These are phyloP conservation scores for human DNA, from an alignment of 2,113 vertebrate species.

Conservation along the genomic window GRCh38 chr12:44408501-44409000, in stretches of 20 bases:
- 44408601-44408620: not conserved
- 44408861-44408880: not conserved
- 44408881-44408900: not conserved
- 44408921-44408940: not conserved
- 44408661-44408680: not conserved
- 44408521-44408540: not conserved
- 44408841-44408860: not conserved
- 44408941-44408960: not conserved
- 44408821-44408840: not conserved
- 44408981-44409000: not conserved
- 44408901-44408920: not conserved
- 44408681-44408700: rapidly evolving
- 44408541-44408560: not conserved
- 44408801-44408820: not conserved
- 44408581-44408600: not conserved
- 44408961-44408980: not conserved
- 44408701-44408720: not conserved
- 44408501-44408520: not conserved
- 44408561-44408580: not conserved
- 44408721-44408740: not conserved
- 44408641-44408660: not conserved
- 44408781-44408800: not conserved
- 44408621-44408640: not conserved
- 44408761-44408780: not conserved
- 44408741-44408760: not conserved